phyloP scores from a whole-genome alignment of 2,888 invertebrate genomes.

The Polyploca ridens region DNA sequence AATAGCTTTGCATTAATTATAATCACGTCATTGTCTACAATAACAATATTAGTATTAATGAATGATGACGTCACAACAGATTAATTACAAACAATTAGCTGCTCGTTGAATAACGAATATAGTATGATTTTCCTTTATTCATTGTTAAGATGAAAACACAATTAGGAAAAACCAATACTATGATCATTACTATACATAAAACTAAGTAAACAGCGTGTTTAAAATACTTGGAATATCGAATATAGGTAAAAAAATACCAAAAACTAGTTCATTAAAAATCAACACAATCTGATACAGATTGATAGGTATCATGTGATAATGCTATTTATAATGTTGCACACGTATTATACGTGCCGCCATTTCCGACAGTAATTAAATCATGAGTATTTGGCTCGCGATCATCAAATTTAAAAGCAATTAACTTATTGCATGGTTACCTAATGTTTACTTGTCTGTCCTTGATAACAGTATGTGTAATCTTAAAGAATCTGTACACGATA shows the following conservation, averaged over 20 bases:
- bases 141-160: not conserved
- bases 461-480: not conserved
- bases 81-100: not conserved
- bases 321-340: not conserved
- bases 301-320: not conserved
- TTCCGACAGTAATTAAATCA: constrained; percentile 1
- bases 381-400: not conserved
- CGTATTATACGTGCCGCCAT: not conserved
- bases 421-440: not conserved
- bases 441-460: not conserved
- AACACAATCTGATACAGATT: not conserved
- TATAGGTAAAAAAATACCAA: not conserved
- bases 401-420: not conserved
- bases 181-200: no score
- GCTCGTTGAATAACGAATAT: not conserved
- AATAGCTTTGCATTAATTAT: constrained; percentile 42
- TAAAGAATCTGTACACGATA: not conserved
- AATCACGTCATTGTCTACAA: constrained; percentile 45
- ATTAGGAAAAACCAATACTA: not conserved
- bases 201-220: no score
- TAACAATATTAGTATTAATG: constrained; percentile 17
- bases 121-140: not conserved
- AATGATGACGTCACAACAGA: not conserved
- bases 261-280: not conserved
- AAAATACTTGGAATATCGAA: no score